Percentiles rank a stretch among this genome's conserved stretches.
These are phyloP conservation scores for Lemur catta DNA, from an alignment of 2,797 vertebrate genomes.

Conservation along the genomic window DNA sequence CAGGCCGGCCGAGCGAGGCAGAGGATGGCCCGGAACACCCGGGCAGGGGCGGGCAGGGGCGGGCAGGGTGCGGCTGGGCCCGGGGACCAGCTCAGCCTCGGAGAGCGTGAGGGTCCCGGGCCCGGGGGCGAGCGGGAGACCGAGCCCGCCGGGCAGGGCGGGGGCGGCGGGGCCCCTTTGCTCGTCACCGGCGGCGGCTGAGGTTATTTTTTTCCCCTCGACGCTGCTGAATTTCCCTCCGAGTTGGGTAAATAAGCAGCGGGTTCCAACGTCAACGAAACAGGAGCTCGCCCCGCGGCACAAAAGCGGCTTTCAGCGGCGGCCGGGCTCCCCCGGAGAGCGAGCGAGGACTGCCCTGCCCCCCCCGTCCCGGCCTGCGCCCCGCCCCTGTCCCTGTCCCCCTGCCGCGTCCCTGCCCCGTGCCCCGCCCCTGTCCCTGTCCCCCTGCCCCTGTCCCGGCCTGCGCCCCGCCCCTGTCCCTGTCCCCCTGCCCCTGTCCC, in stretches of 20 bases:
- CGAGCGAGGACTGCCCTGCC: neutral
- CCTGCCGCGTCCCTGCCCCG: too few relatives aligned
- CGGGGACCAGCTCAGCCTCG: neutral
- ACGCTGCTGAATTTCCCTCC: constrained; percentile 74
- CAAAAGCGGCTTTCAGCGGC: constrained; percentile 75
- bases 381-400: too few relatives aligned
- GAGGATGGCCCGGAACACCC: neutral
- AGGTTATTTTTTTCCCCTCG: constrained; percentile 45
- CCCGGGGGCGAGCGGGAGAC: neutral
- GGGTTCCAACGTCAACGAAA: constrained; percentile 81
- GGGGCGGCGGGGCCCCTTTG: constrained; percentile 2
- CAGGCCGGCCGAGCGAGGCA: neutral
- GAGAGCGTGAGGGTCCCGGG: neutral
- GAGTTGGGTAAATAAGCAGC: constrained; percentile 79
- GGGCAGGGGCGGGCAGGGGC: neutral
- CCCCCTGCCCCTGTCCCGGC: too few relatives aligned
- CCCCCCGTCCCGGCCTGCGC: neutral
- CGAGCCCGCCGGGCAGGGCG: neutral
- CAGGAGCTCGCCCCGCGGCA: constrained; percentile 53
- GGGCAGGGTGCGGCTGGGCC: neutral
- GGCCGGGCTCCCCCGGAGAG: neutral
- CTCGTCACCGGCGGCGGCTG: constrained; percentile 36
- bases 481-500: too few relatives aligned
- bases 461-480: too few relatives aligned
- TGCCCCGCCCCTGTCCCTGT: too few relatives aligned